Evolutionary conservation across 2,113 vertebrate genomes (phyloP).

Genomic region (Recurvirostra avosetta): DNA sequence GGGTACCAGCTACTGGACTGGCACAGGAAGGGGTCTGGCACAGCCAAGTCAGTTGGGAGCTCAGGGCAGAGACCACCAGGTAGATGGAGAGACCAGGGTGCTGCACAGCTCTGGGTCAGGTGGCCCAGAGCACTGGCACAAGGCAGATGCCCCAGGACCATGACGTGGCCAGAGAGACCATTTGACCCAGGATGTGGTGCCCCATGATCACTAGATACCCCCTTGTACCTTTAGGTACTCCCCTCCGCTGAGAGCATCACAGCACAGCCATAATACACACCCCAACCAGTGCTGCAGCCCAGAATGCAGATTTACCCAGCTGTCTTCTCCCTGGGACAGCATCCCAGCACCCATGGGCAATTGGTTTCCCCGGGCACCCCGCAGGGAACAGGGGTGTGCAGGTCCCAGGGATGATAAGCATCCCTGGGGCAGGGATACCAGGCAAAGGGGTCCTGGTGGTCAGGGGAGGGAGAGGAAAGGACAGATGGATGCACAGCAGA

Average conservation of each 20-base stretch:
- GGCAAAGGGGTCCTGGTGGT: background rate
- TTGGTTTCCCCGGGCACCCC: background rate
- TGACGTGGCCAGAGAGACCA: background rate
- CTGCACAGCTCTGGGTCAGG: background rate
- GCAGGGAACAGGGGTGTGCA: background rate
- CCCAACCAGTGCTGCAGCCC: background rate
- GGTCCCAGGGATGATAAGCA: background rate
- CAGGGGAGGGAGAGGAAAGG: background rate
- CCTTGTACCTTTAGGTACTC: too few species aligned
- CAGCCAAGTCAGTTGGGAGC: background rate
- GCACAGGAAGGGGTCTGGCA: background rate
- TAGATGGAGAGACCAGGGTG: background rate
- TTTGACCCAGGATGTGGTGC: background rate
- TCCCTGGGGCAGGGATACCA: background rate
- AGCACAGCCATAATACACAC: background rate
- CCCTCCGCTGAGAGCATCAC: too few species aligned
- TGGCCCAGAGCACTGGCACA: background rate
- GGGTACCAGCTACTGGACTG: background rate
- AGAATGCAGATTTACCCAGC: too few species aligned
- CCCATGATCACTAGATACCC: fast-evolving
- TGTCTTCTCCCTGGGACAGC: background rate
- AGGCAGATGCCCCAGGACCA: background rate
- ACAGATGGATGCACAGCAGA: background rate
- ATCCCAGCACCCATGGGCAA: background rate
- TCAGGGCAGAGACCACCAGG: background rate